These are phyloP conservation scores for Cephalotes varians DNA, from an alignment of 2,888 invertebrate genomes.

Conservation along the genomic window DNA sequence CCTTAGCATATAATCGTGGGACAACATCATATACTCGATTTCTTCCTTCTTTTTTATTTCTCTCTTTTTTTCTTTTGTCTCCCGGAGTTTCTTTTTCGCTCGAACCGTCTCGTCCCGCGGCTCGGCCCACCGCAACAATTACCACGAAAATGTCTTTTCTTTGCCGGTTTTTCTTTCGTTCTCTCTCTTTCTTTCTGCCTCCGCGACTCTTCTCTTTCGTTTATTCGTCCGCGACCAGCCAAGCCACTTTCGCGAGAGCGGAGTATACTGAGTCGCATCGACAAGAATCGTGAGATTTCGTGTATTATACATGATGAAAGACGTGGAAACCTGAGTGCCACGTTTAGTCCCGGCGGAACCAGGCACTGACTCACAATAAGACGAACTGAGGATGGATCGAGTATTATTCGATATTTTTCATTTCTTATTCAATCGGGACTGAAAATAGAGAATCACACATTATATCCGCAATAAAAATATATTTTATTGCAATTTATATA, in stretches of 20 bases:
- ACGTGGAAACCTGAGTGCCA: not conserved
- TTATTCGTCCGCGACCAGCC: conserved; percentile 18
- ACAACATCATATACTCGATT: conserved; percentile 75
- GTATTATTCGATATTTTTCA: not conserved
- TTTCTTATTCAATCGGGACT: not conserved
- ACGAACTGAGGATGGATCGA: not conserved
- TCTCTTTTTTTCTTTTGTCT: conserved; percentile 18
- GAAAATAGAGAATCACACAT: not conserved
- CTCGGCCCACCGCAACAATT: conserved; percentile 49
- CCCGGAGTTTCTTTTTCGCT: conserved; percentile 15
- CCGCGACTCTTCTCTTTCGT: conserved; percentile 27
- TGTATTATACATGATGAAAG: not conserved
- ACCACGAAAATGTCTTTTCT: conserved; percentile 44
- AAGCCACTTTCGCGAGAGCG: conserved; percentile 54
- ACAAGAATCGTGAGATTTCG: conserved; percentile 57
- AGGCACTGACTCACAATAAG: not conserved
- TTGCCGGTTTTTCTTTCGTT: not conserved
- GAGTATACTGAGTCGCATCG: conserved; percentile 4
- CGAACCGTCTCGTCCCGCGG: not conserved
- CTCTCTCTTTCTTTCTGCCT: not conserved
- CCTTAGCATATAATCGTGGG: conserved; percentile 80
- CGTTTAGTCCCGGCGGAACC: not conserved
- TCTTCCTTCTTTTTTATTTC: conserved; percentile 65
- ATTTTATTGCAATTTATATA: not conserved
- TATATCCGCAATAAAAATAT: not conserved